Evolutionary conservation across 2,888 invertebrate species (phyloP).

Genomic region (Mactromeris polynyma): DNA sequence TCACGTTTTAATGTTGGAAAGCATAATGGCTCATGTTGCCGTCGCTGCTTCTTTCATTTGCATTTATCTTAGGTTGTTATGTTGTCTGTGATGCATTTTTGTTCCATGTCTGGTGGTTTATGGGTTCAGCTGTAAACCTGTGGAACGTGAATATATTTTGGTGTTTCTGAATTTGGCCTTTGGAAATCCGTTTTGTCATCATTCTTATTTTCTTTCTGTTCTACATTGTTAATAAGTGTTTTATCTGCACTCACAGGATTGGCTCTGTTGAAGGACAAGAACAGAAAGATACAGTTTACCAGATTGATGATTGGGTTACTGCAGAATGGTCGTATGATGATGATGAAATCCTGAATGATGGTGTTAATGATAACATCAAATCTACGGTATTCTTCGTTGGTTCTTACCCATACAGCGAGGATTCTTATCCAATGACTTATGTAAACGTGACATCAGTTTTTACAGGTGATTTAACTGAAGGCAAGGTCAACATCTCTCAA

Average conservation of each 20-base stretch:
- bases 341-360: background rate
- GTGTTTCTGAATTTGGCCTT: no score
- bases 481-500: background rate
- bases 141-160: no score
- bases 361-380: slow-evolving; percentile 33
- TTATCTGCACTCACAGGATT: background rate
- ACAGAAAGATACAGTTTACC: background rate
- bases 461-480: background rate
- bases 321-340: slow-evolving; percentile 37
- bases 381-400: slow-evolving; percentile 8
- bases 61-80: no score
- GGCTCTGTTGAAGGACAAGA: background rate
- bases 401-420: background rate
- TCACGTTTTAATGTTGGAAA: no score
- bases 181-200: no score
- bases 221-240: no score
- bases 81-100: no score
- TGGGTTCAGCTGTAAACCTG: no score
- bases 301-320: slow-evolving; percentile 2
- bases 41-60: no score
- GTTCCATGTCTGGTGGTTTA: no score
- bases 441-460: background rate
- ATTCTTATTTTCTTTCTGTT: no score
- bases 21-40: no score
- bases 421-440: background rate